Base-by-base conservation (phyloP, 2,888 invertebrate genomes). In the Nomada fabriciana region DNA sequence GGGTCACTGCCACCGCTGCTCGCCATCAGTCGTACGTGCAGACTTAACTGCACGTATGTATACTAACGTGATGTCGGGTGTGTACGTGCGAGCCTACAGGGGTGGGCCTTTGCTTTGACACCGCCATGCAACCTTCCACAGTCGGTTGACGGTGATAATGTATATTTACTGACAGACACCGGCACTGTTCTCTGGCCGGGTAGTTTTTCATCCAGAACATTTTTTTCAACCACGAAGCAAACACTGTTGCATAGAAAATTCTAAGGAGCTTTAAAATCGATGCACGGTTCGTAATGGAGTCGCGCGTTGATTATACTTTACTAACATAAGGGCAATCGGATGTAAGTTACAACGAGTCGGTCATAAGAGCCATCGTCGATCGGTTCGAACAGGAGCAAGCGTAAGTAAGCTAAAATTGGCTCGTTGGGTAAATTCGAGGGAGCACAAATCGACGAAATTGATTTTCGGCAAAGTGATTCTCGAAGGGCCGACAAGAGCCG, bases 1-100 rank as follows among this genome's bases (percentile, higher is more conserved):
- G 92, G 93, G 93, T 93, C 93, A 93, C 93, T 93, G 93, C 93
- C 93, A 93, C 91, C 91, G 89, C 82, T 88, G 73, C 75, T 74
- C 76, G 75, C 82, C 84, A 86, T 88, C 88, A 88, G 88, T 88
- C 81, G 82, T 88, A 85, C 76, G 81, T 78, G 67, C 86, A 76
- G 74, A 64, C 80, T 80, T 81, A 71, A 50, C 60, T 63, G 47
- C 76, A 29, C 78, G 76, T 60, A 25, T 61, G 70, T 57, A 52
- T 60, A 74, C 36, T 36, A 20, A 11, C 3, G 11, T 10, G 15
- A 15, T n/a, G 50, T n/a, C 20, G 23, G 43, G 36, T 65, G 64
- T 70, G n/a, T 65, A 65, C 47, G 65, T 29, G 59, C 36, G 64
- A 67, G 25, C 43, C 7, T 47, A 55, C 78, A 80, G 57, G 80